Evolutionary conservation across 2,797 vertebrate genomes (phyloP), one percentile per base, ranked within the genome.

Genomic region (Cirrhinus molitorella): DNA sequence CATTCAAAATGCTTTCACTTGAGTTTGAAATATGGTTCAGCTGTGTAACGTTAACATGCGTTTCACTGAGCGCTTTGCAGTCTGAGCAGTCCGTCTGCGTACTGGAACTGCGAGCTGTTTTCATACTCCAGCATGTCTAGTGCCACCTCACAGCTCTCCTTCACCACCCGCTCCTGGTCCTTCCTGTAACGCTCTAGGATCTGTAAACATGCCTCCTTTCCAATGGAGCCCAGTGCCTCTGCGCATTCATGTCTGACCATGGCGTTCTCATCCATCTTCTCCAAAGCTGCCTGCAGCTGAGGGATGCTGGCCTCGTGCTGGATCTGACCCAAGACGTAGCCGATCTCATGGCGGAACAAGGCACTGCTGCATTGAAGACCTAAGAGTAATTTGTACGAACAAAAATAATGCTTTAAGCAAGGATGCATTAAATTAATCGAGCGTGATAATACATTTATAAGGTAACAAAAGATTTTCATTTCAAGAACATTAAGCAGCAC

Each of bases 181-280:
- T 0, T 1, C 0, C 89, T n/a, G 9, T 96, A 95, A 0, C 67
- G 89, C 2, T 94, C 94, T 89, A 99, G 92, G 17, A 96, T 90
- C 0, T 88, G 87, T 87, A 97, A 90, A 90, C 98, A 98, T 17
- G 95, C 89, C 0, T 96, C 94, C 73, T 65, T 92, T 25, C 98
- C 97, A 0, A 99, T 98, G 89, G 98, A 93, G 3, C 98, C 98
- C 70, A 99, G 93, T 0, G 98, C 98, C 91, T 99, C 98, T 0
- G 98, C 98, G 0, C 97, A 98, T 89, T 99, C 98, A 0, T 99
- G 98, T 0, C 98, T 94, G 77, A 99, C 98, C 97, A 99, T 99
- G 88, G 97, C 93, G 90, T 53, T 99, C 93, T 99, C 97, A 0
- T 88, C 1, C 0, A 5, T 8, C 10, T 68, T 88, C 71, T 92